Percentiles rank a stretch among this genome's conserved stretches.
phyloP scores from a whole-genome alignment of 2,888 invertebrate species.

The Pterobdella sp. region DNA sequence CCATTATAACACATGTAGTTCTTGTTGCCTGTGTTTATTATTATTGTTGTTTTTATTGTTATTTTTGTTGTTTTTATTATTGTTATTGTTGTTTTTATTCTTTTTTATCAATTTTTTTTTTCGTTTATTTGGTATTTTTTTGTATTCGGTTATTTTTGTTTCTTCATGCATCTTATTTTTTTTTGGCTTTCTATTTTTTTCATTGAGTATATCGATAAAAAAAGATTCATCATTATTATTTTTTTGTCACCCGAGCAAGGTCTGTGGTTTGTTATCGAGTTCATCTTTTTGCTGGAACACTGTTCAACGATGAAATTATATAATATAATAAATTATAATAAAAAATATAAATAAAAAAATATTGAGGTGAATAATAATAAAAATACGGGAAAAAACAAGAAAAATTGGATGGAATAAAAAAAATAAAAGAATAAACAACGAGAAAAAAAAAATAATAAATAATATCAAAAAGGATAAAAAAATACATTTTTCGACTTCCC shows the following conservation, averaged over 20 bases:
- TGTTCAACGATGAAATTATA: neutral
- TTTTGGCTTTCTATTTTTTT: no score
- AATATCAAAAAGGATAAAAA: neutral
- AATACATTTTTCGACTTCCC: conserved; percentile 8
- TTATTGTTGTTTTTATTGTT: no score
- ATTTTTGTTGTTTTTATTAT: no score
- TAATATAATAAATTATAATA: neutral
- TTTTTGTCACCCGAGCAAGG: neutral
- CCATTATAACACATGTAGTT: neutral
- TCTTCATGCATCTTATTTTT: no score
- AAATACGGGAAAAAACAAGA: neutral
- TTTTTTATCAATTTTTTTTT: neutral
- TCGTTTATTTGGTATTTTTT: neutral
- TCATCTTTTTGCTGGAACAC: neutral
- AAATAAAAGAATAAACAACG: neutral
- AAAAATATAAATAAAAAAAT: conserved; percentile 1
- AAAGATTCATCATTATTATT: neutral
- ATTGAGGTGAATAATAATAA: neutral
- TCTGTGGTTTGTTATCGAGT: neutral
- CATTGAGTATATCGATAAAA: no score
- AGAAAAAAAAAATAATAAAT: neutral
- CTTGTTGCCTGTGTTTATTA: conserved; percentile 3
- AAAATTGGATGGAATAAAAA: neutral
- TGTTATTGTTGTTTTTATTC: neutral
- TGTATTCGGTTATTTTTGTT: no score